These are phyloP conservation scores for Esox lucius DNA, from an alignment of 2,797 vertebrate species.

Conservation along the genomic window DNA sequence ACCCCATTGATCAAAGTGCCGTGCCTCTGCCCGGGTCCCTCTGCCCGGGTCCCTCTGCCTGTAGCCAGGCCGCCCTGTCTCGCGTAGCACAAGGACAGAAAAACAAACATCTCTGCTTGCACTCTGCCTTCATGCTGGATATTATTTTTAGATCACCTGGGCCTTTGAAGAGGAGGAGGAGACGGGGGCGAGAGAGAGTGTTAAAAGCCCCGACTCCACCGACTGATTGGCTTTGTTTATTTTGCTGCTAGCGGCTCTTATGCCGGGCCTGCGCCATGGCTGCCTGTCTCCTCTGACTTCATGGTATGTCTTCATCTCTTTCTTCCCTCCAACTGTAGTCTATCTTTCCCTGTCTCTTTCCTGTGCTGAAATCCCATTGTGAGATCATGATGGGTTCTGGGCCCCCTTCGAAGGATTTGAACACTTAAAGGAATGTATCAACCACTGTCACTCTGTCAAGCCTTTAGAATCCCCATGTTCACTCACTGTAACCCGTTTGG, in stretches of 20 bases:
- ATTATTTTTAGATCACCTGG: slow-evolving; percentile 71
- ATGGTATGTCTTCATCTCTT: background rate
- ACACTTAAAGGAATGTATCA: background rate
- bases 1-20: slow-evolving; percentile 68
- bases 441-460: slow-evolving; percentile 12
- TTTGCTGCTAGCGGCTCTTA: slow-evolving; percentile 11
- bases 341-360: background rate
- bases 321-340: background rate
- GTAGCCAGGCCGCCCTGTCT: slow-evolving; percentile 57
- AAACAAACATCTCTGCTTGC: slow-evolving; percentile 68
- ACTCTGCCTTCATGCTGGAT: slow-evolving; percentile 45
- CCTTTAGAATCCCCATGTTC: background rate
- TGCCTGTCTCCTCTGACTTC: background rate
- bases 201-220: slow-evolving; percentile 22
- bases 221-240: slow-evolving; percentile 55
- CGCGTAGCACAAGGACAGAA: slow-evolving; percentile 68
- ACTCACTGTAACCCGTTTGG: slow-evolving; percentile 2
- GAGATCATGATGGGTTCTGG: background rate
- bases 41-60: slow-evolving; percentile 37
- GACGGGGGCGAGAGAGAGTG: background rate
- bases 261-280: background rate
- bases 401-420: slow-evolving; percentile 16
- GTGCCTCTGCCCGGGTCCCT: slow-evolving; percentile 12
- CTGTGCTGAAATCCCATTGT: slow-evolving; percentile 9
- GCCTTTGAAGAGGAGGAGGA: slow-evolving; percentile 66